A percentile compares a stretch with the other conserved stretches of the same genome.
These are phyloP conservation scores for Salvelinus namaycush DNA, from an alignment of 2,113 vertebrate species.

Conservation along the genomic window DNA sequence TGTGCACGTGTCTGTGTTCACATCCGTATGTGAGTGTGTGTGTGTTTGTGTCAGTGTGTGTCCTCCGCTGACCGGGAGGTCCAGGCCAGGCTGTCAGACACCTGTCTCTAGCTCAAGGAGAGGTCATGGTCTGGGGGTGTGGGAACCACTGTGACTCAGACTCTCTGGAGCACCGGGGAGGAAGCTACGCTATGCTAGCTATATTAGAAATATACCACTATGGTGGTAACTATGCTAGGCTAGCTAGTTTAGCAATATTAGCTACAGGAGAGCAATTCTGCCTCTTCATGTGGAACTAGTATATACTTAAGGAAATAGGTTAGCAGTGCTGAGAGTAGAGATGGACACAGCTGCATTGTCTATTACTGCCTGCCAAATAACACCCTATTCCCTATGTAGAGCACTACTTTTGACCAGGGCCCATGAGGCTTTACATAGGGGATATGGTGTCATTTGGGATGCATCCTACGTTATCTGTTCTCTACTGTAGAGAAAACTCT, in stretches of 20 bases:
- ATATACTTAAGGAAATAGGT: constrained; percentile 24
- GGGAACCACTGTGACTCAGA: constrained; percentile 62
- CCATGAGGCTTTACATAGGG: too few species aligned
- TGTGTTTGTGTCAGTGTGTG: neutral
- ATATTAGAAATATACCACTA: constrained; percentile 42
- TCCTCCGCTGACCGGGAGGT: constrained; percentile 21
- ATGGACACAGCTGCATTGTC: constrained; percentile 9
- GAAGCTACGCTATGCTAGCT: neutral
- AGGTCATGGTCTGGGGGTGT: constrained; percentile 63
- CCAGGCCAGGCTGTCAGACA: constrained; percentile 57
- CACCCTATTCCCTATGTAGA: constrained; percentile 11
- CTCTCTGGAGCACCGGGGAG: constrained; percentile 34
- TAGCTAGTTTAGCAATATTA: constrained; percentile 46
- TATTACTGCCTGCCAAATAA: constrained; percentile 14
- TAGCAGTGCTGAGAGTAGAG: constrained; percentile 15
- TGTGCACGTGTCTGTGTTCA: neutral
- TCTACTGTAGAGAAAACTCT: too few species aligned
- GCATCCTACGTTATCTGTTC: too few species aligned
- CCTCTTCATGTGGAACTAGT: constrained; percentile 23
- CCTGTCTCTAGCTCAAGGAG: constrained; percentile 60
- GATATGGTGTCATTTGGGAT: too few species aligned
- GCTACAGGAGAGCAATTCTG: constrained; percentile 30
- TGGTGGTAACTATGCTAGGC: too few species aligned
- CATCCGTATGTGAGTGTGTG: neutral
- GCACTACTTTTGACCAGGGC: too few species aligned